A percentile compares a stretch with the other conserved stretches of the same genome.
phyloP scores from a whole-genome alignment of 2,113 vertebrate genomes.

The Empidonax traillii region DNA sequence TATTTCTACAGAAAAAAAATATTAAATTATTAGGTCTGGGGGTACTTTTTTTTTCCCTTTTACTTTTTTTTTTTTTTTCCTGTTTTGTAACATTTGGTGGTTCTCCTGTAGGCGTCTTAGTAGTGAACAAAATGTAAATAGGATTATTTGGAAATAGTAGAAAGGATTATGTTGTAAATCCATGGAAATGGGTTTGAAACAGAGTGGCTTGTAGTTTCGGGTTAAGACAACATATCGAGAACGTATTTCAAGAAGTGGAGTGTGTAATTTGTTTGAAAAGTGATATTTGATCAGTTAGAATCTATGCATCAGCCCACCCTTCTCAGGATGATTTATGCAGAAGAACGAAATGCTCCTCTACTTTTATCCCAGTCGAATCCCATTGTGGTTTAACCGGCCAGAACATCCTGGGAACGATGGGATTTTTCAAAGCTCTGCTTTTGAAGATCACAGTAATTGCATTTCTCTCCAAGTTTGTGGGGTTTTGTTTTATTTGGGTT shows the following conservation, averaged over 20 bases:
- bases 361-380: not conserved
- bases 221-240: not conserved
- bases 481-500: not conserved
- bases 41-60: not conserved
- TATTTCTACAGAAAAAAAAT: not conserved
- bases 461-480: not conserved
- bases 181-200: not conserved
- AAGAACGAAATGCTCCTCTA: not conserved
- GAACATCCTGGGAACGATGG: not conserved
- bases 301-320: not conserved
- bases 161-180: slow-evolving; percentile 45
- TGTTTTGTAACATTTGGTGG: not conserved
- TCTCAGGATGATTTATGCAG: not conserved
- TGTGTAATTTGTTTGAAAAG: not conserved
- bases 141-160: slow-evolving; percentile 57
- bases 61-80: too few relatives aligned
- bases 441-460: not conserved
- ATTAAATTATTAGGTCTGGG: not conserved
- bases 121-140: slow-evolving; percentile 32
- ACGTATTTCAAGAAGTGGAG: not conserved
- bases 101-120: not conserved
- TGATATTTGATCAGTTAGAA: not conserved
- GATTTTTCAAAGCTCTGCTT: not conserved
- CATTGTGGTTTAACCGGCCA: not conserved
- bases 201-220: not conserved